These are phyloP conservation scores for Heliconius himera DNA, from an alignment of 1,140 invertebrate genomes.

Conservation along the genomic window DNA sequence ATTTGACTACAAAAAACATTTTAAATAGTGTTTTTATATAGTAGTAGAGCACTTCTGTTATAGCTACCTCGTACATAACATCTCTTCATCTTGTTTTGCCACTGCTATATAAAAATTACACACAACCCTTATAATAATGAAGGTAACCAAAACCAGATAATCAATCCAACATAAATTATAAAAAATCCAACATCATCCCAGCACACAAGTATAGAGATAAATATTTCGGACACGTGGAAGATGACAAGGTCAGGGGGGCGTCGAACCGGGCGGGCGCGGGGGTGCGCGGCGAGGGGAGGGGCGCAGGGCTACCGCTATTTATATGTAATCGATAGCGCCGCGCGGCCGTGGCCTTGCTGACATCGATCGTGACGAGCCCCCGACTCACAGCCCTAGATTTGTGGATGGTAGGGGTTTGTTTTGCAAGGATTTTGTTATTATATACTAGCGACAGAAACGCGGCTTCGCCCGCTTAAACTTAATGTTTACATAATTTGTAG, in stretches of 20 bases:
- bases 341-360: slow-evolving; percentile 74
- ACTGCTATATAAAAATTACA: too few species aligned
- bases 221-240: slow-evolving; percentile 48
- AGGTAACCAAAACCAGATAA: background rate
- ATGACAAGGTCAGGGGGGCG: slow-evolving; percentile 55
- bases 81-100: too few species aligned
- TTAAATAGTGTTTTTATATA: too few species aligned
- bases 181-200: background rate
- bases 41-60: too few species aligned
- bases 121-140: too few species aligned
- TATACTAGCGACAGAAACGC: too few species aligned
- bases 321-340: slow-evolving; percentile 70
- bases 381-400: slow-evolving; percentile 42
- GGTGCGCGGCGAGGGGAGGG: slow-evolving; percentile 41
- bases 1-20: too few species aligned
- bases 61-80: too few species aligned
- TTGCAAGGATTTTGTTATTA: slow-evolving; percentile 1
- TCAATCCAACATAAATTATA: background rate
- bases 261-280: slow-evolving; percentile 45
- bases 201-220: slow-evolving; percentile 19
- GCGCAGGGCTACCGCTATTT: slow-evolving; percentile 68
- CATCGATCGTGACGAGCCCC: slow-evolving; percentile 74
- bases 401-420: slow-evolving; percentile 23
- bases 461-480: too few species aligned
- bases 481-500: too few species aligned